These are phyloP conservation scores for Knipowitschia caucasica DNA, from an alignment of 2,797 vertebrate genomes.

Conservation along the genomic window DNA sequence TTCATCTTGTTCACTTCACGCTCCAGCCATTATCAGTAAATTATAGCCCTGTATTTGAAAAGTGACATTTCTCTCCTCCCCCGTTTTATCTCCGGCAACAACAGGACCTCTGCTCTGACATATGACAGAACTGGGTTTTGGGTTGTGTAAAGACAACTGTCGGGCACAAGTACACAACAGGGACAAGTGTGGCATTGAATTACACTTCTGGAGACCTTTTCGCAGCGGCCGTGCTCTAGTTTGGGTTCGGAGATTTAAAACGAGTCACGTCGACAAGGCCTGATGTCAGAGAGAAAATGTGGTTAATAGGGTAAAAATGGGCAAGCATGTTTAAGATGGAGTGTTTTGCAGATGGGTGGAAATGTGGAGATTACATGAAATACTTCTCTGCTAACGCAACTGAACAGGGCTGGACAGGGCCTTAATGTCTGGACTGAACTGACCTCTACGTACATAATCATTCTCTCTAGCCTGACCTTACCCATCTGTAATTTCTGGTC, in stretches of 20 bases:
- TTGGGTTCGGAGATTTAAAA: background rate
- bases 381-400: too few relatives aligned
- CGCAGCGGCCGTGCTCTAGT: background rate
- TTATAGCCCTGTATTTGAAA: constrained; percentile 31
- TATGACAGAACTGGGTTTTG: constrained; percentile 10
- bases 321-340: too few relatives aligned
- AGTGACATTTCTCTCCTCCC: constrained; percentile 37
- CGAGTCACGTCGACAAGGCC: background rate
- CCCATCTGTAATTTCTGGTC: too few relatives aligned
- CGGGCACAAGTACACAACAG: background rate
- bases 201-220: constrained; percentile 4
- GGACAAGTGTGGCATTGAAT: constrained; percentile 3
- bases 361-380: too few relatives aligned
- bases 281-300: constrained; percentile 1
- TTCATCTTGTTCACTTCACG: background rate
- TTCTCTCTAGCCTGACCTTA: too few relatives aligned
- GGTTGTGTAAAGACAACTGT: background rate
- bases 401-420: too few relatives aligned
- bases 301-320: too few relatives aligned
- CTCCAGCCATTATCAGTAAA: constrained; percentile 29
- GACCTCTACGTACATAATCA: too few relatives aligned
- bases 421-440: too few relatives aligned
- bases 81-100: constrained; percentile 10
- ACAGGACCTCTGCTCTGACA: constrained; percentile 14
- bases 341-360: too few relatives aligned